Base-by-base conservation (phyloP, 2,113 vertebrate species). In the Origma solitaria region DNA sequence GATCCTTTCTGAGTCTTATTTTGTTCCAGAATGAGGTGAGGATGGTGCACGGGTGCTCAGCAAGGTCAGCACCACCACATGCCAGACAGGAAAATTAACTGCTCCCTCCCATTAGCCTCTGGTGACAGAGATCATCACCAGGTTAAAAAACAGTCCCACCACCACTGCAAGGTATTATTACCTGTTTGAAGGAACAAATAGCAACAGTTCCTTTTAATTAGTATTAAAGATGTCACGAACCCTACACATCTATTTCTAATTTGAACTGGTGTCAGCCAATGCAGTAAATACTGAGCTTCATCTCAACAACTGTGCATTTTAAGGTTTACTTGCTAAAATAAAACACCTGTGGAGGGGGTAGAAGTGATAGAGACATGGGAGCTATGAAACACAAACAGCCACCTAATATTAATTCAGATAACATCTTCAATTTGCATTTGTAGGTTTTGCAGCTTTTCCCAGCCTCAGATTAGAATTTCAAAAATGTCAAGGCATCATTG, bases 321-420 rank as follows among this genome's bases (percentile, higher is more conserved):
- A 94, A 95, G 70, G 58, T 87, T 93, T 94, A 95, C 60, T 96
- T 97, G 88, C 72, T 94, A 90, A 93, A 56, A 56, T 21, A 37
- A 61, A 91, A 91, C 50, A 71, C 2, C 30, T 54, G 28, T 54
- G 33, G 38, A 61, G 37, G 31, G 13, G 38, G 28, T 56, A 56
- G 84, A 94, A 77, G 72, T 91, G 62, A 68, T 62, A 57, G 62
- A 84, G 20, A 82, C 60, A 64, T 15, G 4, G 50, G 37, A 72
- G 22, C 54, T 69, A 42, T 27, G 77, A 57, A 77, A 45, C 44
- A 72, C 25, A 72, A 71, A 64, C 31, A 69, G 9, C 18, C 47
- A 33, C 11, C 12, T 51, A 69, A 40, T 3, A 56, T 19, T 51
- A 72, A 38, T 50, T 77, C 31, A 54, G 50, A 5, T 37, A 76